Conservation (phyloP, 2,888 invertebrate genomes). For the Nemotelus pantherinus region DNA sequence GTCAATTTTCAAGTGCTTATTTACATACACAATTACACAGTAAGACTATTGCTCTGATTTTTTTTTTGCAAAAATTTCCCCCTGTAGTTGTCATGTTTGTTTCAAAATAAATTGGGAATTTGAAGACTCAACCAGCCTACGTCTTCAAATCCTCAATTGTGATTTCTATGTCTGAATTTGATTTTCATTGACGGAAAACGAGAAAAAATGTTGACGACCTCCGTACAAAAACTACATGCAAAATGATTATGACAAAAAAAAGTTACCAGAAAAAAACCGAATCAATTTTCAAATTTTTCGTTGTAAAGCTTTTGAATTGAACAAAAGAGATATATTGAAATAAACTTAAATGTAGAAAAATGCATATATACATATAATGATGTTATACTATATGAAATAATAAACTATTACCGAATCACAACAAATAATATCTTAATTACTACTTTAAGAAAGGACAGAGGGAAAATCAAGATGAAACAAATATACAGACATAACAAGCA, state of each 20-base stretch:
- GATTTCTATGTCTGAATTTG: neutral
- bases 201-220: constrained; percentile 47
- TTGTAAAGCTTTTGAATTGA: constrained; percentile 19
- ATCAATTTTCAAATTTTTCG: constrained; percentile 28
- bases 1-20: constrained; percentile 33
- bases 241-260: constrained; percentile 47
- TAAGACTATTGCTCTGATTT: neutral
- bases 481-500: neutral
- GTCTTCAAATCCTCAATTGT: constrained; percentile 42
- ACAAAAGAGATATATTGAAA: constrained; percentile 9
- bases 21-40: neutral
- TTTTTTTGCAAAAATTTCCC: no score
- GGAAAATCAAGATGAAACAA: neutral
- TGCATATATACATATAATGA: constrained; percentile 13
- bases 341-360: constrained; percentile 18
- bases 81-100: neutral
- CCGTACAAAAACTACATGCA: constrained; percentile 36
- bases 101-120: constrained; percentile 38
- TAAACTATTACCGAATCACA: constrained; percentile 14
- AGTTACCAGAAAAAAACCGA: constrained; percentile 39
- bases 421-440: constrained; percentile 24
- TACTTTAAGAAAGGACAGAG: constrained; percentile 4
- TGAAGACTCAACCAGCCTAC: constrained; percentile 47
- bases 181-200: constrained; percentile 21
- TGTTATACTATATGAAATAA: constrained; percentile 18